Evolutionary conservation across 2,888 invertebrate species (phyloP).

Genomic region (Tuberolachnus salignus): DNA sequence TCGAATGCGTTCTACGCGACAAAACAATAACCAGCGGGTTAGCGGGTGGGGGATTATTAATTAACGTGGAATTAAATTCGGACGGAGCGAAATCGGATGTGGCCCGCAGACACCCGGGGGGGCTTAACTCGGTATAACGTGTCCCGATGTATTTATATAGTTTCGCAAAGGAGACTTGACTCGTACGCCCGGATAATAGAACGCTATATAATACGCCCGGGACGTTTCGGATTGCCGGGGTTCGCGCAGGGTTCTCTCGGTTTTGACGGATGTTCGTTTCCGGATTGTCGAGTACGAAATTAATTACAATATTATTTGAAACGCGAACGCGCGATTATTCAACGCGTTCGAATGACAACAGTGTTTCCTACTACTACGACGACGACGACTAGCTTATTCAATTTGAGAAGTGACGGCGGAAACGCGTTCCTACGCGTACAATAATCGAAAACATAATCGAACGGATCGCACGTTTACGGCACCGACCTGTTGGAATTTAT

Average conservation of each 20-base stretch:
- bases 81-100: neutral
- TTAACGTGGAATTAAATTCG: constrained; percentile 9
- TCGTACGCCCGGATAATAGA: constrained; percentile 1
- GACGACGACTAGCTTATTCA: too few relatives aligned
- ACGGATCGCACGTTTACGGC: too few relatives aligned
- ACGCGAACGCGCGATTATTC: constrained; percentile 3
- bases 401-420: too few relatives aligned
- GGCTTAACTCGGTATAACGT: neutral
- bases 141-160: neutral
- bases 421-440: too few relatives aligned
- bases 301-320: constrained; percentile 25
- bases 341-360: neutral
- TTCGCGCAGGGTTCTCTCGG: neutral
- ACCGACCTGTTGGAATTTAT: too few relatives aligned
- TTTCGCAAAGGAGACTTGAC: constrained; percentile 4
- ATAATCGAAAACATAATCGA: too few relatives aligned
- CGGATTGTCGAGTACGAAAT: neutral
- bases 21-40: too few relatives aligned
- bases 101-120: neutral
- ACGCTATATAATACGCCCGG: neutral
- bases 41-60: too few relatives aligned
- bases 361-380: neutral
- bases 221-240: neutral
- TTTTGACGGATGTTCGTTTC: neutral
- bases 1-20: too few relatives aligned